Evolutionary conservation across 2,113 vertebrate genomes (phyloP), one percentile per base, ranked within the genome.

Genomic region (Gavialis gangeticus): DNA sequence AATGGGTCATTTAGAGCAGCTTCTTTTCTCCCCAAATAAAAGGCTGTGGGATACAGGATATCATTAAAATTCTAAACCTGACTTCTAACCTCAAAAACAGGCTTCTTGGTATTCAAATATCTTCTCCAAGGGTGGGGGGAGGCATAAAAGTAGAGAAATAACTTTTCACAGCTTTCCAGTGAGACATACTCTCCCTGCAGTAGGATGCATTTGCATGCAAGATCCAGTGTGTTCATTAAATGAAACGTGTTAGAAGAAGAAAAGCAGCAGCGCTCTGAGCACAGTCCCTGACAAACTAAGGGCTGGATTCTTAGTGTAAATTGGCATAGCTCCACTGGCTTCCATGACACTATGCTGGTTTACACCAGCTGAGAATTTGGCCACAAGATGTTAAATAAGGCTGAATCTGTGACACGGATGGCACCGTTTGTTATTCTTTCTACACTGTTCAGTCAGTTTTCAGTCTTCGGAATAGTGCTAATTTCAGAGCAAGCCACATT

Each of bases 31-130:
- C 93, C 94, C 91, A 94, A 84, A 95, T 97, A 86, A 97, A 97
- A 96, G 95, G 95, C 91, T 94, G 87, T 93, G 91, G 95, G 94
- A 96, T 89, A 90, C 94, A 96, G 96, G 96, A 96, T 95, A 91
- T 97, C 96, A 97, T 97, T 97, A 96, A 96, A 92, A 97, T 97
- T 97, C 97, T 91, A 93, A 96, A 93, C 89, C 93, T 92, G 94
- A 91, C 95, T 96, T 88, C 92, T 93, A 30, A 59, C 55, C 76
- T 78, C 76, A 58, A 58, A 30, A 56, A n/a, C 28, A 78, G 57
- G 27, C 76, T 59, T 59, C 76, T 78, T 34, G 76, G n/a, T 57
- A 78, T 57, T 59, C n/a, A 59, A 4, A 22, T 30, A 28, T 59
- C 76, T 78, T 22, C 54, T 59, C 56, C 13, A 27, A 22, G 56